Percentiles rank a stretch among this genome's conserved stretches.
Evolutionary conservation across 1,140 invertebrate species (phyloP).

Genomic region (Drosophila insularis): DNA sequence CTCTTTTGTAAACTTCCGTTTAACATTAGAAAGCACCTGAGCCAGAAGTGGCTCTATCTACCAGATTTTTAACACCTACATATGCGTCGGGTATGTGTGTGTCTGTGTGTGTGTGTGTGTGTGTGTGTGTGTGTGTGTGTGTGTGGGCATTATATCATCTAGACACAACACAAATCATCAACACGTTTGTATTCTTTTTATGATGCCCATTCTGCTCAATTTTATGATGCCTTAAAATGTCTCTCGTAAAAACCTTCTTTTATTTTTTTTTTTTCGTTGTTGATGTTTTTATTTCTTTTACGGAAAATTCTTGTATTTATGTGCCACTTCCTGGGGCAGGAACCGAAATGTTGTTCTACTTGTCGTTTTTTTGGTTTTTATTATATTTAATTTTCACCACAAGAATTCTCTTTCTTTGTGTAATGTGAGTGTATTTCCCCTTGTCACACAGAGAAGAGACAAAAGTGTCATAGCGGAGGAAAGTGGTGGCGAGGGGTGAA

Average conservation of each 20-base stretch:
- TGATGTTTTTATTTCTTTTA: not conserved
- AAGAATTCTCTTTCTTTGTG: constrained; percentile 19
- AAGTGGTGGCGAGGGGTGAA: not conserved
- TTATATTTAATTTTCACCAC: constrained; percentile 48
- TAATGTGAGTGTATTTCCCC: constrained; percentile 17
- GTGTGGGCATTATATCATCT: not conserved
- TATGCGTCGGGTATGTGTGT: not conserved
- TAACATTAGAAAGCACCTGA: too few relatives aligned
- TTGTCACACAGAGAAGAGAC: constrained; percentile 1
- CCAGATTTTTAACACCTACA: not conserved
- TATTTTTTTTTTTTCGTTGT: not conserved
- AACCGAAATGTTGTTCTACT: constrained; percentile 27
- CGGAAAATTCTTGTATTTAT: constrained; percentile 31
- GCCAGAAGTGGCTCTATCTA: not conserved
- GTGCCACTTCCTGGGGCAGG: constrained; percentile 44
- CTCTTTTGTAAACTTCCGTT: too few relatives aligned
- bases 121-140: too few relatives aligned
- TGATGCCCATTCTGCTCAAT: constrained; percentile 14
- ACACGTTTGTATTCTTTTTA: constrained; percentile 37
- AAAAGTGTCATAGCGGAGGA: too few relatives aligned
- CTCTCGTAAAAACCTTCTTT: constrained; percentile 34
- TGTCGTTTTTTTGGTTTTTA: constrained; percentile 23
- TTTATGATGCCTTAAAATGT: constrained; percentile 51
- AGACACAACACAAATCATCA: constrained; percentile 16
- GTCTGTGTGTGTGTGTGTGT: not conserved